Conservation (phyloP, 2,113 vertebrate species). For the Psephotus haematonotus region DNA sequence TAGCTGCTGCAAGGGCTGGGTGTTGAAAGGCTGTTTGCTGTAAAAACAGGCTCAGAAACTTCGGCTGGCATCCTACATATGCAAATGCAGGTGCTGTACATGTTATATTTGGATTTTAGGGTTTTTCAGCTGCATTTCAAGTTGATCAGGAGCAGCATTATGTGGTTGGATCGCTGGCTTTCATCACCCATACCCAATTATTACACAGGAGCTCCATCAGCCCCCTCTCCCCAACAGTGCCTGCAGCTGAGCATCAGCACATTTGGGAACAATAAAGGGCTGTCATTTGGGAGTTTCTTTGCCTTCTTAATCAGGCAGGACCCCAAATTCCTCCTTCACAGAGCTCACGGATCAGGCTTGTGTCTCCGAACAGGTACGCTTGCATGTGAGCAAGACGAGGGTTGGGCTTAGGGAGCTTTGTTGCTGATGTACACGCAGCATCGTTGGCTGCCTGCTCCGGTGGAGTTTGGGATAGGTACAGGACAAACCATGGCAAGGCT, state of each 20-base stretch:
- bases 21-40: not conserved
- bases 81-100: not conserved
- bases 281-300: not conserved
- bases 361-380: not conserved
- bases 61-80: not conserved
- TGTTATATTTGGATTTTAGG: conserved; percentile 35
- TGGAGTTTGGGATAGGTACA: not conserved
- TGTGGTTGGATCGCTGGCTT: not conserved
- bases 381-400: not conserved
- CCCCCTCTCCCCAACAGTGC: not conserved
- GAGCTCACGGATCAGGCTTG: not conserved
- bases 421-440: fast-evolving
- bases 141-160: not conserved
- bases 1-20: not conserved
- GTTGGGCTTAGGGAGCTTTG: not conserved
- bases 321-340: not conserved
- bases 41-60: not conserved
- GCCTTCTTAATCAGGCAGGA: not conserved
- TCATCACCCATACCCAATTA: not conserved
- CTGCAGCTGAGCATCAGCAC: conserved; percentile 24
- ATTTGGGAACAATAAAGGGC: conserved; percentile 10
- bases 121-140: conserved; percentile 11
- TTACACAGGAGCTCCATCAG: not conserved
- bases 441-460: not conserved
- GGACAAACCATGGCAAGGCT: not conserved